A percentile compares a stretch with the other conserved stretches of the same genome.
Conservation (phyloP, 2,888 invertebrate species). For the Crossocerus cetratus region DNA sequence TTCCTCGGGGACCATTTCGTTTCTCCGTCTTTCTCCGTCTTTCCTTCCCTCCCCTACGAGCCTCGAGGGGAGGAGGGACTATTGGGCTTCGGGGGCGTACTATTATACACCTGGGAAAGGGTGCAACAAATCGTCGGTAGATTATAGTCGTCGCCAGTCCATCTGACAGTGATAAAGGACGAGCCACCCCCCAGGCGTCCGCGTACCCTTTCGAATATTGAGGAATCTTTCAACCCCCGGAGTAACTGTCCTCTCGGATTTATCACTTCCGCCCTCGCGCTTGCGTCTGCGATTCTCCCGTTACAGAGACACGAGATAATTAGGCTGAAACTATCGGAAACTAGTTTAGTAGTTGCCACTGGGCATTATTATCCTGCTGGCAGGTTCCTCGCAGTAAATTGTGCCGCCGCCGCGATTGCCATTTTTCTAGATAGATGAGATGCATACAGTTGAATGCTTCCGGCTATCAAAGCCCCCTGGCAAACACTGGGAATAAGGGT, state of each 20-base stretch:
- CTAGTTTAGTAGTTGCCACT: conserved; percentile 65
- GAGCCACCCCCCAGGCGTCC: conserved; percentile 21
- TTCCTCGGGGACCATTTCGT: conserved; percentile 30
- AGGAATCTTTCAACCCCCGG: not conserved
- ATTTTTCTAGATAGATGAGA: too few species aligned
- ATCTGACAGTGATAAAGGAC: conserved; percentile 47
- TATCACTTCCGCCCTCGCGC: conserved; percentile 31
- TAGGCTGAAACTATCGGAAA: conserved; percentile 46
- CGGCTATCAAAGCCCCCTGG: not conserved
- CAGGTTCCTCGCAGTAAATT: too few species aligned
- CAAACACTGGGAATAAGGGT: conserved; percentile 14
- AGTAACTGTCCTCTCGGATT: conserved; percentile 16
- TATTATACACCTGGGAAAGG: conserved; percentile 28
- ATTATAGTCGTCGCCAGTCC: conserved; percentile 27
- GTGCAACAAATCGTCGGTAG: conserved; percentile 46
- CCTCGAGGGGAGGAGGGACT: not conserved
- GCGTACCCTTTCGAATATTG: conserved; percentile 7
- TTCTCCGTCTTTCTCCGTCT: conserved; percentile 23
- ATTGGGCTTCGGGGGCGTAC: conserved; percentile 38
- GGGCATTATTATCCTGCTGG: conserved; percentile 61
- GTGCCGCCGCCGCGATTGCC: too few species aligned
- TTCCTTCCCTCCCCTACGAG: conserved; percentile 17
- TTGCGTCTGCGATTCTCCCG: conserved; percentile 39
- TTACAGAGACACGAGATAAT: conserved; percentile 18
- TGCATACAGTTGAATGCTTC: not conserved